Evolutionary conservation across 2,888 invertebrate species (phyloP).

Genomic region (Monoplex corrugatus): DNA sequence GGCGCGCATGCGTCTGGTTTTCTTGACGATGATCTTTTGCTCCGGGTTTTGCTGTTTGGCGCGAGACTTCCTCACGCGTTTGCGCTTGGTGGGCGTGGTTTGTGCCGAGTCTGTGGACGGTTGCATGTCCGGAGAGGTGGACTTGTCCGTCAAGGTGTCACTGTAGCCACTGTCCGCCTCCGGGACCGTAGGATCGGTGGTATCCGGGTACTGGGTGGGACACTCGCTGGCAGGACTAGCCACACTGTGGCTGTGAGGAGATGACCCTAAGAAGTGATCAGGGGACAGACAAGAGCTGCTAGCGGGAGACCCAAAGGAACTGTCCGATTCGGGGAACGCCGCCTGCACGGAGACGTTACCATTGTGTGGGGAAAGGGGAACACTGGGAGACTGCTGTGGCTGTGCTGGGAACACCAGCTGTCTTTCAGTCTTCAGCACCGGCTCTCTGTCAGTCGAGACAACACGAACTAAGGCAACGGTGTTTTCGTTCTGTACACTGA

Average conservation of each 20-base stretch:
- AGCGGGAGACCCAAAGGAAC: neutral
- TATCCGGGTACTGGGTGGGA: neutral
- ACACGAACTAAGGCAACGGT: neutral
- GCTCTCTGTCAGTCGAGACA: neutral
- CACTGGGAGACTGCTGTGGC: neutral
- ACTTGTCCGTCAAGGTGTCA: slow-evolving; percentile 7
- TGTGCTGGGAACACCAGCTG: neutral
- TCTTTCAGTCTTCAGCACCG: neutral
- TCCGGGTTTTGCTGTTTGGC: slow-evolving; percentile 78
- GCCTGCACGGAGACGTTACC: neutral
- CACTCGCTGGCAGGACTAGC: slow-evolving; percentile 10
- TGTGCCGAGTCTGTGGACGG: neutral
- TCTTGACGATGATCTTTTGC: slow-evolving; percentile 93
- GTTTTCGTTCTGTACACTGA: neutral
- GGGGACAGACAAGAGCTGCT: neutral
- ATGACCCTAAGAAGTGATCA: neutral
- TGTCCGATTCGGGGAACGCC: neutral
- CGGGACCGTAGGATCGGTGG: neutral
- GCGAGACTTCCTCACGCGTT: slow-evolving; percentile 62
- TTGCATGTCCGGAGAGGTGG: slow-evolving; percentile 5
- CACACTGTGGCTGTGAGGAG: neutral
- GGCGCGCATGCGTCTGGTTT: slow-evolving; percentile 84
- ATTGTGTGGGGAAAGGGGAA: slow-evolving; percentile 4
- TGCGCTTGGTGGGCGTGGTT: slow-evolving; percentile 51
- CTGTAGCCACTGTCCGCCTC: slow-evolving; percentile 39